phyloP scores from a whole-genome alignment of 2,888 invertebrate species.

The Chelonus formosanus region DNA sequence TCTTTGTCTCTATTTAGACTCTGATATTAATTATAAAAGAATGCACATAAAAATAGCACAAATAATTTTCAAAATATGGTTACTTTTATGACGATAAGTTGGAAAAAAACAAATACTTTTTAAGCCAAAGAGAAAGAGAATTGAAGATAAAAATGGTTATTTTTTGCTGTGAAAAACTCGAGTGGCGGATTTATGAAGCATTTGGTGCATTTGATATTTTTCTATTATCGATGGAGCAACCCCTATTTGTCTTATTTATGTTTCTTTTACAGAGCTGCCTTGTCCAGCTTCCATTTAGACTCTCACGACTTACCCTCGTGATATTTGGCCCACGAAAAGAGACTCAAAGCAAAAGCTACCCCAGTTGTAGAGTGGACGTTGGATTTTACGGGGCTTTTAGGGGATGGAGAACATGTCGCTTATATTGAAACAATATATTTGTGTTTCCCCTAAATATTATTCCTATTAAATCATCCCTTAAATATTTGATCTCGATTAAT shows the following conservation, averaged over 20 bases:
- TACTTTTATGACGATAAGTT: constrained; percentile 25
- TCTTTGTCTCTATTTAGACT: constrained; percentile 10
- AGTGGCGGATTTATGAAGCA: constrained; percentile 62
- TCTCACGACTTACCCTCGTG: constrained; percentile 12
- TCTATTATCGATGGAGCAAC: constrained; percentile 61
- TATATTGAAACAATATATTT: constrained; percentile 59
- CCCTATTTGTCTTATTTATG: constrained; percentile 65
- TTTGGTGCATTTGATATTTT: constrained; percentile 64
- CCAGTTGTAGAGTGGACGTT: constrained; percentile 41
- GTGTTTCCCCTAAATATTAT: constrained; percentile 35
- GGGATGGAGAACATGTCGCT: constrained; percentile 52
- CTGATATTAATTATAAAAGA: no score
- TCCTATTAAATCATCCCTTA: constrained; percentile 22
- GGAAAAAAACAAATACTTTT: constrained; percentile 40
- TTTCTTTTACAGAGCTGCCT: constrained; percentile 58
- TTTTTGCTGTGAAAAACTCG: constrained; percentile 18
- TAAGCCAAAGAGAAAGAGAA: constrained; percentile 56
- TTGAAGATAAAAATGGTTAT: constrained; percentile 59
- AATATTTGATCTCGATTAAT: constrained; percentile 26
- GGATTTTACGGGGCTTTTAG: constrained; percentile 55
- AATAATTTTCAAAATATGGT: not conserved
- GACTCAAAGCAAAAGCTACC: constrained; percentile 37
- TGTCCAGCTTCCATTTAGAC: constrained; percentile 35
- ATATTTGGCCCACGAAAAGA: constrained; percentile 33
- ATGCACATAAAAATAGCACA: no score